Base-by-base conservation (phyloP, 1,140 invertebrate genomes). In the Drosophila suzukii region DNA sequence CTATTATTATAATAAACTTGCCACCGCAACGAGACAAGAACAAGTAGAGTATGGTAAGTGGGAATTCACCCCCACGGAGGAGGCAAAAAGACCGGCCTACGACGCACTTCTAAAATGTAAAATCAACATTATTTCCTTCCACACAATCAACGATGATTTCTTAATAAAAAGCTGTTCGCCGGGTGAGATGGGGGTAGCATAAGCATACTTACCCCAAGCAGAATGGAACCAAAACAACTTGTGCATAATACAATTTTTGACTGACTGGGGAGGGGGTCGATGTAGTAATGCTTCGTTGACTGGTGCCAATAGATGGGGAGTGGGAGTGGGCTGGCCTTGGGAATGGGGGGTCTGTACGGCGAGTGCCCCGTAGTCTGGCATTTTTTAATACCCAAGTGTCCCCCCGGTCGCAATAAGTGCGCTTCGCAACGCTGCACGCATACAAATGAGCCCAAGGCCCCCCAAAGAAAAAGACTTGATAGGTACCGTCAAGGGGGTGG, bases 101-200 rank as follows among this genome's bases (percentile, higher is more conserved):
- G 55, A 58, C 75, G 80, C 60, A 76, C 61, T 73, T 76, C 60
- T 67, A 77, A 83, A 88, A 83, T 83, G 79, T 89, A 80, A 89
- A 89, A 83, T 83, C 80, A 88, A 89, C 84, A 89, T 89, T 83
- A 89, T 82, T 88, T 88, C 80, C 84, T 89, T 89, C 84, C 84
- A 88, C 84, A 83, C 84, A 88, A 89, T 89, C 84, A 88, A 89
- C 84, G 84, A 89, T 88, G 84, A 89, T 88, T 88, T 88, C 84
- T 89, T 88, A 88, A 88, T 88, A 89, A 88, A 88, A 88, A 80
- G 83, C 79, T 56, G 68, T 50, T 70, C 68, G 13, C 61, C 55
- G n/a, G 13, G 10, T 15, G 32, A 47, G 43, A 17, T 50, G 43
- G 62, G 66, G 62, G 66, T 47, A 36, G 55, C 17, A 24, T 61